Evolutionary conservation across 2,888 invertebrate species (phyloP), one percentile per base, ranked within the genome.

Genomic region (Dasypolia templi): DNA sequence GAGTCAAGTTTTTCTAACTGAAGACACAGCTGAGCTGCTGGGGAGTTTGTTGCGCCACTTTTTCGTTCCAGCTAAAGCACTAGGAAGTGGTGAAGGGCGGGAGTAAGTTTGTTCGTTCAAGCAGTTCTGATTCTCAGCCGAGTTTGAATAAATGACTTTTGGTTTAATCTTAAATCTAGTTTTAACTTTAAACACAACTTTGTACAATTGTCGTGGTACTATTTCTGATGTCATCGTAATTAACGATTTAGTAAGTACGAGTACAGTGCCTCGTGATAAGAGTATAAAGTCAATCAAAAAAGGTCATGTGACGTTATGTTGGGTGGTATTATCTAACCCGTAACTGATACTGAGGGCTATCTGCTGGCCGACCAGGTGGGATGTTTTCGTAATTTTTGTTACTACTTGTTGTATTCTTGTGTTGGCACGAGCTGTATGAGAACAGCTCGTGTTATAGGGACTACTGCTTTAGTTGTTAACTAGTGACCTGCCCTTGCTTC

Each of bases 221-320:
- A 42, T 58, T 70, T n/a, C 77, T 78, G 72, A 77, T 79, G 66
- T 62, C 80, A 75, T 29, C 49, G 11, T 32, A 5, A 68, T 51
- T 53, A 29, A 35, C 2, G 44, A 35, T 44, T 29, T 32, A 61
- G 29, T 74, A 59, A 61, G 35, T 32, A 39, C 1, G 55, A 61
- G 35, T 32, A 39, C 1, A 32, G 53, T 66, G 44, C 5, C 35
- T 5, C 2, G 19, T 61, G 71, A 77, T 71, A 66, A 62, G 22
- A n/a, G 17, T 0, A 12, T 4, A 32, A 39, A 81, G 81, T 70
- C 65, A 70, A 7, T 39, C 75, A 64, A 44, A 55, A 32, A 5
- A n/a, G 51, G 51, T 69, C 81, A 66, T 35, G 70, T 75, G 70
- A 70, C 51, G 53, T 58, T n/a, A 19, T 49, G 14, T 59, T 64